Evolutionary conservation across 2,888 invertebrate genomes (phyloP).

Genomic region (Cheilosia grossa): DNA sequence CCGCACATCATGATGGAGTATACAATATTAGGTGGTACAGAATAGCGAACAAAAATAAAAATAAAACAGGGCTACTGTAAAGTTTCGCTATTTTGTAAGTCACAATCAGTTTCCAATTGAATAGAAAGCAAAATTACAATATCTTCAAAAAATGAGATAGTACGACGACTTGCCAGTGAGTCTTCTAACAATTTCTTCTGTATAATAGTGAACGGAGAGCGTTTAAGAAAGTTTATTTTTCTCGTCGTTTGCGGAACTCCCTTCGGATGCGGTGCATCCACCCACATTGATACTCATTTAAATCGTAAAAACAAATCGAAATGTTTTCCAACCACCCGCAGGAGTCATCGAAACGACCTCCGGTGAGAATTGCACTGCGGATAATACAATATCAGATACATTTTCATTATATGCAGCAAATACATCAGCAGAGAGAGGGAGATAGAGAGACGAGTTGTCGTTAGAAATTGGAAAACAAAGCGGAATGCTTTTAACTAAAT

Average conservation of each 20-base stretch:
- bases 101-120: slow-evolving; percentile 75
- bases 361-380: background rate
- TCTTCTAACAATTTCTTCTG: slow-evolving; percentile 18
- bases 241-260: background rate
- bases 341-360: background rate
- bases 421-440: slow-evolving; percentile 10
- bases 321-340: background rate
- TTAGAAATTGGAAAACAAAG: slow-evolving; percentile 22
- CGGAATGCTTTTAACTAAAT: slow-evolving; percentile 38
- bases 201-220: slow-evolving; percentile 13
- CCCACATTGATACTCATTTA: background rate
- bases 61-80: slow-evolving; percentile 56
- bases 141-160: slow-evolving; percentile 51
- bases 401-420: background rate
- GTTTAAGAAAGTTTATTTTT: slow-evolving; percentile 26
- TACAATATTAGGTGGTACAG: slow-evolving; percentile 57
- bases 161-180: slow-evolving; percentile 20
- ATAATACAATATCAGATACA: slow-evolving; percentile 16
- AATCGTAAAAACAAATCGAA: slow-evolving; percentile 22
- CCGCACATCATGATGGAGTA: slow-evolving; percentile 54
- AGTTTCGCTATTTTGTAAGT: slow-evolving; percentile 70
- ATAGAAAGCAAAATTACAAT: slow-evolving; percentile 73
- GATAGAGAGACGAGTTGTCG: background rate
- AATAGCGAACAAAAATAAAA: slow-evolving; percentile 16
- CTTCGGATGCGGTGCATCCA: background rate